Conservation (phyloP, 53 echinoderm and acorn worm genomes). For the Paelopatides confundens region DNA sequence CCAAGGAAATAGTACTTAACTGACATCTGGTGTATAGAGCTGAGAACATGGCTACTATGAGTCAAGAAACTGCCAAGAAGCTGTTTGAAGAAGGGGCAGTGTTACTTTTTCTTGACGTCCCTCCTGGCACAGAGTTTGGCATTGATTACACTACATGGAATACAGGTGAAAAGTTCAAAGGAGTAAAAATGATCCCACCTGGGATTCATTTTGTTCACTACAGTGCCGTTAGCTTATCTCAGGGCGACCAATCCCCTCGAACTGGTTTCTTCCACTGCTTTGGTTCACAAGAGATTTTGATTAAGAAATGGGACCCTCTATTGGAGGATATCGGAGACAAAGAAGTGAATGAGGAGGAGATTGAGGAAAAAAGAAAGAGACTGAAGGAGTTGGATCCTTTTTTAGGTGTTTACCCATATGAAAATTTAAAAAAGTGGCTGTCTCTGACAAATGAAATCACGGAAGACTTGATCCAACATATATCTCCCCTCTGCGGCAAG, state of each 20-base stretch:
- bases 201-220: slow-evolving; percentile 93
- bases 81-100: slow-evolving; percentile 94
- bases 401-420: slow-evolving; percentile 91
- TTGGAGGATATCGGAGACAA: slow-evolving; percentile 80
- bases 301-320: slow-evolving; percentile 76
- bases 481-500: slow-evolving; percentile 73
- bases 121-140: slow-evolving; percentile 94
- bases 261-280: slow-evolving; percentile 92
- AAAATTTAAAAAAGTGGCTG: slow-evolving; percentile 91
- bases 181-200: slow-evolving; percentile 98
- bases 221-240: slow-evolving; percentile 80
- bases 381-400: slow-evolving; percentile 69
- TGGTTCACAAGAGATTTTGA: slow-evolving; percentile 73
- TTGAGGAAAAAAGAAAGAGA: slow-evolving; percentile 60
- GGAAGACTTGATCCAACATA: slow-evolving; percentile 40
- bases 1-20: no score
- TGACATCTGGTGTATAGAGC: no score
- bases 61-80: slow-evolving; percentile 79
- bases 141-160: slow-evolving; percentile 98
- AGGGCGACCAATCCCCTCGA: slow-evolving; percentile 70
- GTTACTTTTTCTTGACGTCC: slow-evolving; percentile 87
- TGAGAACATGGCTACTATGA: slow-evolving; percentile 53
- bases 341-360: slow-evolving; percentile 46
- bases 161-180: slow-evolving; percentile 87
- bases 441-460: slow-evolving; percentile 84